phyloP scores from a whole-genome alignment of 2,797 vertebrate genomes.

The Vireo griseus region DNA sequence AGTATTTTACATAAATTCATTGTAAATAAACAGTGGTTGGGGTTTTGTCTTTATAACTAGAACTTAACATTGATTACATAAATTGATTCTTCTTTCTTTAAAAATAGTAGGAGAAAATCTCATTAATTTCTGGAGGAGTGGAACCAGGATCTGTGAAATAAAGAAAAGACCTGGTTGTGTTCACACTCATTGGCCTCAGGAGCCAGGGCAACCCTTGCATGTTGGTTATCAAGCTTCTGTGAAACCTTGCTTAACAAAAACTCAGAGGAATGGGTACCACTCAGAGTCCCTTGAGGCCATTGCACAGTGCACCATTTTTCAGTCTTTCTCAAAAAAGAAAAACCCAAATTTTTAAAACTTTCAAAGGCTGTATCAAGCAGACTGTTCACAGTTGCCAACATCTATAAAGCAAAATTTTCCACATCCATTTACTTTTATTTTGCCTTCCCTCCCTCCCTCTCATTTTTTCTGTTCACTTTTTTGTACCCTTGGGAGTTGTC shows the following conservation, averaged over 20 bases:
- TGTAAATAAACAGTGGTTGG: not conserved
- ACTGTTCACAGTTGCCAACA: not conserved
- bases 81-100: not conserved
- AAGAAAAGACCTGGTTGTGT: not conserved
- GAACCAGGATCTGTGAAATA: not conserved
- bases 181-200: not conserved
- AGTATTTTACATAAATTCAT: not conserved
- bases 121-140: not conserved
- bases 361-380: not conserved
- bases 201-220: not conserved
- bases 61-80: not conserved
- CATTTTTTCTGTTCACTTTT: not conserved
- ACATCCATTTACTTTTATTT: not conserved
- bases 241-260: not conserved
- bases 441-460: not conserved
- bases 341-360: not conserved
- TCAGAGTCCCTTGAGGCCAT: not conserved
- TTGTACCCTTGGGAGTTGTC: not conserved
- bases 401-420: not conserved
- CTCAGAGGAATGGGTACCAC: not conserved
- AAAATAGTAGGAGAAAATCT: not conserved
- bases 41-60: not conserved
- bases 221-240: not conserved
- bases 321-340: not conserved
- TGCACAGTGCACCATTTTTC: not conserved